These are phyloP conservation scores for Bombylius discolor DNA, from an alignment of 2,888 invertebrate genomes.

Conservation along the genomic window DNA sequence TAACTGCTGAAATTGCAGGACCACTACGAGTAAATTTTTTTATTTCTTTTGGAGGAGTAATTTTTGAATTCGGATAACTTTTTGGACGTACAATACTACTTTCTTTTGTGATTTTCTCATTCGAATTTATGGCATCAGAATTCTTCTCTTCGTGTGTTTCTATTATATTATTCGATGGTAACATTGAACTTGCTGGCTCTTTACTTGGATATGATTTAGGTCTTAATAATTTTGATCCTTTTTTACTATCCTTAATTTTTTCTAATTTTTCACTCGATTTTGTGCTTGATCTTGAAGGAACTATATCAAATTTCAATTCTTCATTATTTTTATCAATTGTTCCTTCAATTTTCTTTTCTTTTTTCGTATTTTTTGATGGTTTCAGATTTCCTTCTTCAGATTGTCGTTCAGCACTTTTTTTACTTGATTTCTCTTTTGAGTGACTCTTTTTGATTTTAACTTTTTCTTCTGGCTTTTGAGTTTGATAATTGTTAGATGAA, in stretches of 20 bases:
- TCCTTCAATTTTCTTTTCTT: neutral
- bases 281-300: neutral
- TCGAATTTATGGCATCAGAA: conserved; percentile 10
- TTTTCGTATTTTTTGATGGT: conserved; percentile 16
- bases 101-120: neutral
- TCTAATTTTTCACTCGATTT: neutral
- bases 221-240: conserved; percentile 40
- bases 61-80: conserved; percentile 42
- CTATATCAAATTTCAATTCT: neutral
- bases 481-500: too few relatives aligned
- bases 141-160: conserved; percentile 3
- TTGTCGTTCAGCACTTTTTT: too few relatives aligned
- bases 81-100: conserved; percentile 39
- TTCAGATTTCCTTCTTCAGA: conserved; percentile 20
- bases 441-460: too few relatives aligned
- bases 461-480: too few relatives aligned
- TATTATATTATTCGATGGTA: conserved; percentile 9
- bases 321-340: conserved; percentile 25
- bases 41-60: conserved; percentile 29
- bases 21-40: conserved; percentile 25
- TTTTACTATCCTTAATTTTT: conserved; percentile 21
- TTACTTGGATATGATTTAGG: conserved; percentile 46
- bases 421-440: too few relatives aligned
- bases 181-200: conserved; percentile 17
- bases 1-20: conserved; percentile 18